Conservation (phyloP, 2,113 vertebrate genomes). For the Oreocharis arfaki region DNA sequence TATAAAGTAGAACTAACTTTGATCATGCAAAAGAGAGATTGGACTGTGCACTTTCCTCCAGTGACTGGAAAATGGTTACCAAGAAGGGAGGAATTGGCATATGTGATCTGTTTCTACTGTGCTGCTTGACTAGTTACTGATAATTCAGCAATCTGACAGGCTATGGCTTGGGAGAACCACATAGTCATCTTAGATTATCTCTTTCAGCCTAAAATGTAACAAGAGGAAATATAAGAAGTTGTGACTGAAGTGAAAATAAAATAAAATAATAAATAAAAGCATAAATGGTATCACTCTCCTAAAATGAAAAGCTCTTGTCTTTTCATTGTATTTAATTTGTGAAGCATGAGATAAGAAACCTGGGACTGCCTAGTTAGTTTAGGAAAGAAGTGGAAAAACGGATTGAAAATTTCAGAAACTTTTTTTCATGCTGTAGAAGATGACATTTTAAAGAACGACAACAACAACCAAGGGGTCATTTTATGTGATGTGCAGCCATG, state of each 20-base stretch:
- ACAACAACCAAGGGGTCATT: background rate
- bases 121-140: conserved; percentile 61
- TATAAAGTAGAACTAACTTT: conserved; percentile 40
- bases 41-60: conserved; percentile 27
- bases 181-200: conserved; percentile 52
- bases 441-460: background rate
- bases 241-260: conserved; percentile 22
- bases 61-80: conserved; percentile 45
- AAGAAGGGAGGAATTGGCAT: conserved; percentile 42
- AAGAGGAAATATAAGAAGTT: background rate
- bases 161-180: conserved; percentile 46
- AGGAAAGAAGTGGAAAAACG: conserved; percentile 7
- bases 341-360: conserved; percentile 22
- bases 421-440: background rate
- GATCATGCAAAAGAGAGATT: conserved; percentile 41
- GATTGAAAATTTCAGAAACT: conserved; percentile 17
- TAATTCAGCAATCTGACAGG: conserved; percentile 63
- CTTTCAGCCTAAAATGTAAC: conserved; percentile 30
- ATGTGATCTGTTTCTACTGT: conserved; percentile 50
- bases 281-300: background rate
- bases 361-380: background rate
- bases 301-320: conserved; percentile 7
- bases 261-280: conserved; percentile 25
- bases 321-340: conserved; percentile 48
- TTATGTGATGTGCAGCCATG: background rate